Evolutionary conservation across 1,140 invertebrate species (phyloP).

Genomic region (Zaprionus gabonicus): DNA sequence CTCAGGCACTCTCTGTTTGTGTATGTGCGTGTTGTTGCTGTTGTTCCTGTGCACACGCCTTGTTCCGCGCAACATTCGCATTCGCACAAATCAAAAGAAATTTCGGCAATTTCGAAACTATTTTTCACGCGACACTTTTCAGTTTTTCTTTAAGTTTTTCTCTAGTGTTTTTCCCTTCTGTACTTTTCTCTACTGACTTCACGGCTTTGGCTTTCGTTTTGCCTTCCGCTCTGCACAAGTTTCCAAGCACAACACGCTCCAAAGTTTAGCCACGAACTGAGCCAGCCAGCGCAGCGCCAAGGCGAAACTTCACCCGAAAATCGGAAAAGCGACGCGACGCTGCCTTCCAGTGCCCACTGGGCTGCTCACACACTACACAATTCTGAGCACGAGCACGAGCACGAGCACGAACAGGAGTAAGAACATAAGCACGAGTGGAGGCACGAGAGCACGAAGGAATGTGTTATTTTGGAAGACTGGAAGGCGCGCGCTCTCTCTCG

Average conservation of each 20-base stretch:
- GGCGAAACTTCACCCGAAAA: slow-evolving; percentile 43
- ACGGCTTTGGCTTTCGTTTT: slow-evolving; percentile 12
- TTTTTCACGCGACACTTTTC: slow-evolving; percentile 28
- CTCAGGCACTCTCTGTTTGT: background rate
- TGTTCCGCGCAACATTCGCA: slow-evolving; percentile 47
- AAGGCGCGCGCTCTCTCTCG: slow-evolving; percentile 37
- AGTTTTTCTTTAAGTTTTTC: background rate
- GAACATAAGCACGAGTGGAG: background rate
- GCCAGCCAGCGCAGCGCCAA: slow-evolving; percentile 51
- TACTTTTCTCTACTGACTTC: background rate
- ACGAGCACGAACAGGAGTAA: slow-evolving; percentile 28
- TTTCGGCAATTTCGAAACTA: slow-evolving; percentile 1
- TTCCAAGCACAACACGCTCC: slow-evolving; percentile 79
- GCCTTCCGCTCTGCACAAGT: slow-evolving; percentile 60
- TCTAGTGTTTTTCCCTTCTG: background rate
- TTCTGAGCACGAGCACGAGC: slow-evolving; percentile 61
- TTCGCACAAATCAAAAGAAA: slow-evolving; percentile 3
- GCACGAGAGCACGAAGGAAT: slow-evolving; percentile 36
- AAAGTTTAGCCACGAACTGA: slow-evolving; percentile 82
- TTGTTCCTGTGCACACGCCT: slow-evolving; percentile 62
- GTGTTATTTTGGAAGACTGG: slow-evolving; percentile 80
- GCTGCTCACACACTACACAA: slow-evolving; percentile 41
- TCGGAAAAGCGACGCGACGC: slow-evolving; percentile 33
- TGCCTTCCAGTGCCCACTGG: slow-evolving; percentile 66
- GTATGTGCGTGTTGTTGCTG: slow-evolving; percentile 12